Evolutionary conservation across 1,140 invertebrate species (phyloP).

Genomic region (Theocolax elegans): DNA sequence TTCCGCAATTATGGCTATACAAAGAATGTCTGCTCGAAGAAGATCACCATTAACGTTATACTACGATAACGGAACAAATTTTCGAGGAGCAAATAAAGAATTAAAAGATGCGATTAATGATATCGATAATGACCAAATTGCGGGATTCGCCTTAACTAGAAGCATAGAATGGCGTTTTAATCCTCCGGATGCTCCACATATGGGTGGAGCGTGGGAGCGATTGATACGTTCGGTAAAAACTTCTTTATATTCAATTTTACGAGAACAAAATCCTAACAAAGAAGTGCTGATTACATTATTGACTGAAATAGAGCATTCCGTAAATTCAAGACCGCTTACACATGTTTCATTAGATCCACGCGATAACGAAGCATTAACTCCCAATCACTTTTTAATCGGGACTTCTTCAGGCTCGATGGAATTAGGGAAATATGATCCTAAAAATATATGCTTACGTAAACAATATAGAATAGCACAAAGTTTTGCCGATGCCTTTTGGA

Average conservation of each 20-base stretch:
- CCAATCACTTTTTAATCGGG: slow-evolving; percentile 53
- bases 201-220: too few species aligned
- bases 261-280: neutral
- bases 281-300: too few species aligned
- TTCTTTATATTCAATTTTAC: neutral
- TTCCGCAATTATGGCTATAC: slow-evolving; percentile 31
- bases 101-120: neutral
- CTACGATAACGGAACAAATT: slow-evolving; percentile 30
- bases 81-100: slow-evolving; percentile 20
- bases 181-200: too few species aligned
- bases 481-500: neutral
- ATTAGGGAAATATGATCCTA: too few species aligned
- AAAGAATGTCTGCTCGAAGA: slow-evolving; percentile 11
- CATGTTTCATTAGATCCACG: too few species aligned
- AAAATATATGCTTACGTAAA: too few species aligned
- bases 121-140: neutral
- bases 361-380: too few species aligned
- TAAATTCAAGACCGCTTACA: too few species aligned
- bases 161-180: neutral
- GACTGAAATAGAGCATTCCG: too few species aligned
- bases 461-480: slow-evolving; percentile 3
- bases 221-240: too few species aligned
- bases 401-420: neutral
- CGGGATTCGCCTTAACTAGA: neutral
- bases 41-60: slow-evolving; percentile 9